Conservation (phyloP, 2,888 invertebrate genomes). For the Syrphus vitripennis region DNA sequence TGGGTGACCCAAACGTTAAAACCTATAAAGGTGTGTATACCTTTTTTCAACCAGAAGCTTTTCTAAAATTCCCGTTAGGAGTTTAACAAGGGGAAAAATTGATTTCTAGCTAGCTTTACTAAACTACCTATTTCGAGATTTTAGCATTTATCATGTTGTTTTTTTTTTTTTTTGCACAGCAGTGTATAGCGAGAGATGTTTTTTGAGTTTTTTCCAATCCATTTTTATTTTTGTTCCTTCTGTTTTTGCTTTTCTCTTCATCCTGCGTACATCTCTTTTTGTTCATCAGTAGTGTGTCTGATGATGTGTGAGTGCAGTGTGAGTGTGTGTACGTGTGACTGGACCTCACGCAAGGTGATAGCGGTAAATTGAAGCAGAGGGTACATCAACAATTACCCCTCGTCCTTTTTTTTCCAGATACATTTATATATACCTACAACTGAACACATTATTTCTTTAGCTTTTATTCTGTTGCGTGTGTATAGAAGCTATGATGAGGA, state of each 20-base stretch:
- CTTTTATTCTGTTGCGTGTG: constrained; percentile 45
- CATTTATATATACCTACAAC: not conserved
- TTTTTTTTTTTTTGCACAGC: not conserved
- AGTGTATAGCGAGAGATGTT: not conserved
- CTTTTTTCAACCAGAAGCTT: too few species aligned
- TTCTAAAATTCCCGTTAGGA: too few species aligned
- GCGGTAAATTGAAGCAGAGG: constrained; percentile 68
- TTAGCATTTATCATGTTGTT: not conserved
- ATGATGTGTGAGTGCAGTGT: not conserved
- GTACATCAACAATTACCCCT: constrained; percentile 68
- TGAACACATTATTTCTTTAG: constrained; percentile 62
- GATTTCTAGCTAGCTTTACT: too few species aligned
- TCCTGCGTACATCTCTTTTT: constrained; percentile 22
- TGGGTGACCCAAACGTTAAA: too few species aligned
- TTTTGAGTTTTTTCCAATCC: constrained; percentile 49
- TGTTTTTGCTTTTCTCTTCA: constrained; percentile 59
- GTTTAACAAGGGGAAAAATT: too few species aligned
- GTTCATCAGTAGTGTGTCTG: not conserved
- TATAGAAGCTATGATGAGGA: constrained; percentile 8
- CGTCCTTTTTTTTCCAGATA: not conserved
- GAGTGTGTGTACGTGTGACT: constrained; percentile 25
- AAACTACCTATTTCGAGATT: too few species aligned
- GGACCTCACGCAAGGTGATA: constrained; percentile 71
- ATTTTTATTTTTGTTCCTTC: constrained; percentile 28
- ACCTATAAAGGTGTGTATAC: too few species aligned